Percentiles rank a stretch among this genome's conserved stretches.
Evolutionary conservation across 2,113 vertebrate genomes (phyloP).

Genomic region (Zosterops hypoxanthus): DNA sequence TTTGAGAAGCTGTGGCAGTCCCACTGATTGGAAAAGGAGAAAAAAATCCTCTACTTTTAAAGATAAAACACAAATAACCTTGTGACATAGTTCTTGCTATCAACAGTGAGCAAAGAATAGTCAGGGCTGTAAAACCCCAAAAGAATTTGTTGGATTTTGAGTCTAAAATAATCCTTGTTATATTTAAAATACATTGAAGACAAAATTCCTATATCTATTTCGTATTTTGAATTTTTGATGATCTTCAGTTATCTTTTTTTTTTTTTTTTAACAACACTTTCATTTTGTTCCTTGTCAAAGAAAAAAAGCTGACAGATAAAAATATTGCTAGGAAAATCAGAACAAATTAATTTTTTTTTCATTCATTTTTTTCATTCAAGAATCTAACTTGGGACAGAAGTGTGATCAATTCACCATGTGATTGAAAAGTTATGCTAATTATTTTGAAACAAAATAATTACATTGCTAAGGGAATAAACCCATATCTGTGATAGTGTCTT

Average conservation of each 20-base stretch:
- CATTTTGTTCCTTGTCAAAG: not conserved
- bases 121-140: rapidly evolving
- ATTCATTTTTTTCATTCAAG: not conserved
- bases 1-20: not conserved
- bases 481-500: not conserved
- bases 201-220: not conserved
- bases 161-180: not conserved
- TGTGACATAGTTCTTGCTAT: not conserved
- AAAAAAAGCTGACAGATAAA: not conserved
- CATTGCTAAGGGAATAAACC: not conserved
- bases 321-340: not conserved
- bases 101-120: not conserved
- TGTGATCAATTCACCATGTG: not conserved
- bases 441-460: not conserved
- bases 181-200: not conserved
- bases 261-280: not conserved
- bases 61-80: not conserved
- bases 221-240: not conserved
- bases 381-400: not conserved
- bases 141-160: not conserved
- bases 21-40: not conserved
- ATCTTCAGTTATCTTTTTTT: not conserved
- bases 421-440: not conserved
- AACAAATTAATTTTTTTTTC: not conserved
- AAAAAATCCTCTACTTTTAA: not conserved